phyloP scores from a whole-genome alignment of 2,113 vertebrate species.

The Phasianus colchicus region DNA sequence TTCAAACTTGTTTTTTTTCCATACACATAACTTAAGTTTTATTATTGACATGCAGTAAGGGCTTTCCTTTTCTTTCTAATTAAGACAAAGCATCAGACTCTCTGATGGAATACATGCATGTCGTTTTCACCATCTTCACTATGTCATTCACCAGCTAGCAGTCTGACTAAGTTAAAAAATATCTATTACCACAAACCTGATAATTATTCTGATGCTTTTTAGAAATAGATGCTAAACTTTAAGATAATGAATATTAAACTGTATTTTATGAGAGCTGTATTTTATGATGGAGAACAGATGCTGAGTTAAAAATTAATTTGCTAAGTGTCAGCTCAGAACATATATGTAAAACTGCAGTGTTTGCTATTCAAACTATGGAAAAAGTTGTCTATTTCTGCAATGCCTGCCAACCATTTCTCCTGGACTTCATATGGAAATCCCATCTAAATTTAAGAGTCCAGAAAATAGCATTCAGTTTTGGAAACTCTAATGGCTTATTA shows the following conservation, averaged over 20 bases:
- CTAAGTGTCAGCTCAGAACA: slow-evolving; percentile 27
- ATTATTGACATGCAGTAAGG: not conserved
- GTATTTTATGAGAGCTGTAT: not conserved
- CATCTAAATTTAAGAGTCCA: not conserved
- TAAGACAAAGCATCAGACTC: not conserved
- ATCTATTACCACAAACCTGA: not conserved
- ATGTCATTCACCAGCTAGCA: not conserved
- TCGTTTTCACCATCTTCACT: not conserved
- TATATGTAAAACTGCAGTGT: not conserved
- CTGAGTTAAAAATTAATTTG: slow-evolving; percentile 24
- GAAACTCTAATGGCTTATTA: slow-evolving; percentile 1
- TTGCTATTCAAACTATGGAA: slow-evolving; percentile 7
- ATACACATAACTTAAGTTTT: not conserved
- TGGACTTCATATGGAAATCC: not conserved
- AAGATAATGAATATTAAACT: not conserved
- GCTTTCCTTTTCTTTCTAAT: not conserved
- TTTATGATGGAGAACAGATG: slow-evolving; percentile 34
- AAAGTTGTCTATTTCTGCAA: not conserved
- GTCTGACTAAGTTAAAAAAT: not conserved
- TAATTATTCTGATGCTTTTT: not conserved
- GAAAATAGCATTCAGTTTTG: not conserved
- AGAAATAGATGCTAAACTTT: not conserved
- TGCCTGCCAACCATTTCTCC: not conserved
- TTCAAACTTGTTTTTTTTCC: not conserved
- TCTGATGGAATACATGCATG: not conserved